Base-by-base conservation (phyloP, 2,797 vertebrate genomes). In the Hippopotamyrus pictus region DNA sequence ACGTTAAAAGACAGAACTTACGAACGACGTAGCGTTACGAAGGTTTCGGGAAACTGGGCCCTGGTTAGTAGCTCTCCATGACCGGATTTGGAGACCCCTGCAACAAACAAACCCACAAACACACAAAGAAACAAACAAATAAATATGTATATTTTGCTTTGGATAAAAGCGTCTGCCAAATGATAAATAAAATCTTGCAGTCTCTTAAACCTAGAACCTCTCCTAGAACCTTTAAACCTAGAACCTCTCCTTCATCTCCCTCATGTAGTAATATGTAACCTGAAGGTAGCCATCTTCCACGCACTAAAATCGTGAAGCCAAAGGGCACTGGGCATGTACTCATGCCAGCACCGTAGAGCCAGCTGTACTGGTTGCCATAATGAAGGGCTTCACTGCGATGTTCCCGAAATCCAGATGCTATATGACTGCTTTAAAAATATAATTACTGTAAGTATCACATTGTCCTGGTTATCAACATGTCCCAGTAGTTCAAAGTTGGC, bases 381-480 rank as follows among this genome's bases (percentile, higher is more conserved):
- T 44, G 17, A 79, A 79, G 37, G 73, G 33, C 73, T 79, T 79
- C 5, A 41, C 14, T 19, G 73, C 17, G 73, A 69, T 69, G 62
- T 33, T 14, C 25, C 25, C 11, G 1, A 69, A 33, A 69, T 69
- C 62, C 62, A 69, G 62, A 69, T 69, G 62, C 29, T 69, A 69
- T 33, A 69, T 69, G 62, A 69, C 62, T 69, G 62, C 62, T 33
- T 69, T 33, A 84, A 84, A 44, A 84, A 84, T 84, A n/a, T 44
- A 44, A 44, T 84, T 19, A 8, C 37, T 84, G 6, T 84, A 50
- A n/a, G 37, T 44, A 44, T 84, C n/a, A n/a, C 37, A 48, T 46
- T 50, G 48, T 44, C 79, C 79, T 3, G 90, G 90, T 88, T 73
- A 86, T 87, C 48, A 29, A 48, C 41, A 84, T 46, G 41, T 84